Percentiles rank a stretch among this genome's conserved stretches.
These are phyloP conservation scores for Sandelia bainsii DNA, from an alignment of 2,797 vertebrate genomes.

Conservation along the genomic window DNA sequence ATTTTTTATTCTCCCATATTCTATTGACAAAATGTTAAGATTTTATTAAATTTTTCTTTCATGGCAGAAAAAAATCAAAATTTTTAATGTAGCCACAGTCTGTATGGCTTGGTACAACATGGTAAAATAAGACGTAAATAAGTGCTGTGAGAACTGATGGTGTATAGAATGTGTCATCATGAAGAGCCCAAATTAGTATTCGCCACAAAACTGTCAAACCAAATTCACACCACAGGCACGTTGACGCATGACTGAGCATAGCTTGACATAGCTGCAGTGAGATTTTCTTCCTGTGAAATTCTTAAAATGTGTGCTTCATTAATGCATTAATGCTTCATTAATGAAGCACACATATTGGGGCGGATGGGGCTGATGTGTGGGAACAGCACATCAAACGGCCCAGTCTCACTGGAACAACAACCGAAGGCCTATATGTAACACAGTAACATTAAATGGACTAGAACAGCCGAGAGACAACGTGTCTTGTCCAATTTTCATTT, in stretches of 20 bases:
- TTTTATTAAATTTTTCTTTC: neutral
- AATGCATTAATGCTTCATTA: no score
- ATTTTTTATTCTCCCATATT: neutral
- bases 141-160: neutral
- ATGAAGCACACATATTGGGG: no score
- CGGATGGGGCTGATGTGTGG: no score
- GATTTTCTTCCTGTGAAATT: neutral
- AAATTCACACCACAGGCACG: neutral
- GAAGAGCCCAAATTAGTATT: neutral
- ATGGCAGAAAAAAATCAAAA: neutral
- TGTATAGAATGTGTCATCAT: neutral
- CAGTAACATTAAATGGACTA: no score
- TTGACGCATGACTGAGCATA: neutral
- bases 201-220: neutral
- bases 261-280: neutral
- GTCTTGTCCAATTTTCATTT: no score
- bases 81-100: neutral
- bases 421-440: no score
- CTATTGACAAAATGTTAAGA: conserved; percentile 1
- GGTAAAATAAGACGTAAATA: neutral
- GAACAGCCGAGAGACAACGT: no score
- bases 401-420: no score
- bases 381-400: no score
- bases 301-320: no score
- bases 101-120: neutral